Conservation (phyloP, 2,888 invertebrate species). For the Alviniconcha strummeri region DNA sequence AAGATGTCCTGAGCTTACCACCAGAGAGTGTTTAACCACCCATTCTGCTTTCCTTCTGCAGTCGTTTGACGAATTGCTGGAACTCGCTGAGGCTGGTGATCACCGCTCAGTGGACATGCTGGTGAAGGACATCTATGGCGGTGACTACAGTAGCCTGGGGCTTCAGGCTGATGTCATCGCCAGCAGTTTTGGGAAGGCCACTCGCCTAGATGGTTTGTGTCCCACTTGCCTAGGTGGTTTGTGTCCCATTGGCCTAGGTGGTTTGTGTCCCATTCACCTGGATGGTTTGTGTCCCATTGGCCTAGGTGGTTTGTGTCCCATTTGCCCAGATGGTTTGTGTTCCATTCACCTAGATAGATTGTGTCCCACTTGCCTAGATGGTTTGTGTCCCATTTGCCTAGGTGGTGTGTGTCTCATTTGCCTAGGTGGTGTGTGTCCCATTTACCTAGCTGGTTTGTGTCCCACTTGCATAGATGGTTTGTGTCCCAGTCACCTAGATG, state of each 20-base stretch:
- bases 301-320: neutral
- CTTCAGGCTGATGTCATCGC: slow-evolving; percentile 81
- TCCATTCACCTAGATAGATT: slow-evolving; percentile 69
- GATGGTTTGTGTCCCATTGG: slow-evolving; percentile 21
- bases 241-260: neutral
- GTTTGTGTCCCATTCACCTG: slow-evolving; percentile 60
- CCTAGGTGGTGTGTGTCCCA: no score
- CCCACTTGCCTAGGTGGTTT: neutral
- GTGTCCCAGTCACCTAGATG: no score
- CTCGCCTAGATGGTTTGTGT: slow-evolving; percentile 58
- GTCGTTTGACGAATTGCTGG: slow-evolving; percentile 81
- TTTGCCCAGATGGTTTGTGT: slow-evolving; percentile 46
- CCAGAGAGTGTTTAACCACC: no score
- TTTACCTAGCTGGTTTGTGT: slow-evolving; percentile 50
- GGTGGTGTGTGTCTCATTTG: neutral
- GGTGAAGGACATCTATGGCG: slow-evolving; percentile 82
- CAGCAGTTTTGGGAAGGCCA: slow-evolving; percentile 82
- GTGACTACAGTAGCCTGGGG: slow-evolving; percentile 78
- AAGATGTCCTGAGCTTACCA: no score
- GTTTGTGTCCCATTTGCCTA: neutral
- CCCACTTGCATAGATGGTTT: slow-evolving; percentile 69
- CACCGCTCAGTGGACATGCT: slow-evolving; percentile 82
- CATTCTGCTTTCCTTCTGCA: slow-evolving; percentile 52
- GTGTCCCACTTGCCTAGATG: neutral
- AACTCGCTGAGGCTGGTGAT: slow-evolving; percentile 81